These are phyloP conservation scores for Tenthredo notha DNA, from an alignment of 2,888 invertebrate genomes.

Conservation along the genomic window DNA sequence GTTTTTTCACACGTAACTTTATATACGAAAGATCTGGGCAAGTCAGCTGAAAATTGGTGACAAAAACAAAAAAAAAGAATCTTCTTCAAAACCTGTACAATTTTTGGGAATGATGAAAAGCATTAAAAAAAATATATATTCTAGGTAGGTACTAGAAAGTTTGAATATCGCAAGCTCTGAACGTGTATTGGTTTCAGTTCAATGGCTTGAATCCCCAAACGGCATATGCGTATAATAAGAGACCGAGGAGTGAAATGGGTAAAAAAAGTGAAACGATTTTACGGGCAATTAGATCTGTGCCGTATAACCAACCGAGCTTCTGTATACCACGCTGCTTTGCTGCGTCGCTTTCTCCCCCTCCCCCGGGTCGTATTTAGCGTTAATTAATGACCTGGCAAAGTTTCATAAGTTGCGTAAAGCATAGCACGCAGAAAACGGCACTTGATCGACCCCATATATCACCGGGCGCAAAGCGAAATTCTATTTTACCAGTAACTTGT, in stretches of 20 bases:
- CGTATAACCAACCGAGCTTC: not conserved
- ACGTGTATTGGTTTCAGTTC: not conserved
- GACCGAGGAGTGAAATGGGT: not conserved
- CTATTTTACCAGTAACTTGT: not conserved
- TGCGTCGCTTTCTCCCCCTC: not conserved
- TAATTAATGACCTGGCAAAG: constrained; percentile 47
- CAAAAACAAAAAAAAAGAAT: too few relatives aligned
- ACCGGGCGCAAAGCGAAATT: not conserved
- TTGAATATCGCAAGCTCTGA: not conserved
- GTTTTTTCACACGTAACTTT: not conserved
- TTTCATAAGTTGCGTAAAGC: constrained; percentile 49
- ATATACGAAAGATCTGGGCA: not conserved
- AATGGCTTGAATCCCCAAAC: not conserved
- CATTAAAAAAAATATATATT: not conserved
- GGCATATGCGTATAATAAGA: constrained; percentile 15
- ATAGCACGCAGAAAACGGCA: constrained; percentile 14
- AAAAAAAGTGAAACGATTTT: constrained; percentile 29
- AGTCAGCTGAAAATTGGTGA: too few relatives aligned
- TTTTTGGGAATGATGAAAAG: not conserved
- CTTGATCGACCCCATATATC: constrained; percentile 24
- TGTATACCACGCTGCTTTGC: not conserved
- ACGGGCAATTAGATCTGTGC: constrained; percentile 44
- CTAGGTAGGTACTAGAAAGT: not conserved
- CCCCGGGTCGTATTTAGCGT: constrained; percentile 36
- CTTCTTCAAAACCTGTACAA: too few relatives aligned